Evolutionary conservation across 1,140 invertebrate genomes (phyloP).

Genomic region (Trichogramma pretiosum): DNA sequence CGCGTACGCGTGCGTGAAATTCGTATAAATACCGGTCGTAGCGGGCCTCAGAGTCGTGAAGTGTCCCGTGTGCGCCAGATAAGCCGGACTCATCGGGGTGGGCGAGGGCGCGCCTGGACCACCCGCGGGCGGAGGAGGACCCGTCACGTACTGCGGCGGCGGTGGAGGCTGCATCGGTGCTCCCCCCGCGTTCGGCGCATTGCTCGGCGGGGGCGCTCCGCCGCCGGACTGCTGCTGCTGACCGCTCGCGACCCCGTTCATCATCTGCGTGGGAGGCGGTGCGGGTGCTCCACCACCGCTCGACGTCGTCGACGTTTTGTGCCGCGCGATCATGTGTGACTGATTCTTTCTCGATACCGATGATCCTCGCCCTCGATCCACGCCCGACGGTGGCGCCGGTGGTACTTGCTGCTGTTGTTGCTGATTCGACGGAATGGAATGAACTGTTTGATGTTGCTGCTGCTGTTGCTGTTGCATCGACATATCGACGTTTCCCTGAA

Average conservation of each 20-base stretch:
- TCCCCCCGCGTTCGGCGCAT: neutral
- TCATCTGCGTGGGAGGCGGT: too few species aligned
- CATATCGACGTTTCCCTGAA: constrained; percentile 6
- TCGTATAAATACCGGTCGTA: constrained; percentile 37
- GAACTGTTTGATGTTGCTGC: constrained; percentile 33
- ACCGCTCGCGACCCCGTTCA: too few species aligned
- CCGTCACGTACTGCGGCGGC: constrained; percentile 26
- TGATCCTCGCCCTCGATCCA: too few species aligned
- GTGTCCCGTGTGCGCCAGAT: constrained; percentile 38
- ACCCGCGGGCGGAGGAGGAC: constrained; percentile 32
- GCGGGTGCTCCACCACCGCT: too few species aligned
- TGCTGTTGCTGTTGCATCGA: constrained; percentile 16
- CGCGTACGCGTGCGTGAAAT: constrained; percentile 41
- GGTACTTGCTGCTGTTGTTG: neutral
- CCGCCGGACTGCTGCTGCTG: too few species aligned
- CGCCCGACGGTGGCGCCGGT: too few species aligned
- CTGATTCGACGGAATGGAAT: constrained; percentile 29
- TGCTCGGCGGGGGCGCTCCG: too few species aligned
- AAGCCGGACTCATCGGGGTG: constrained; percentile 38
- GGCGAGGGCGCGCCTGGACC: too few species aligned
- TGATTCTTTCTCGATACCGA: too few species aligned
- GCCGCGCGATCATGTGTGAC: too few species aligned
- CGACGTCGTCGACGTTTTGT: too few species aligned
- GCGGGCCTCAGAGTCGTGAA: constrained; percentile 38
- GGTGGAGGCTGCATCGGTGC: too few species aligned